Conservation (phyloP, 2,888 invertebrate genomes). For the Psylliodes chrysocephalus region DNA sequence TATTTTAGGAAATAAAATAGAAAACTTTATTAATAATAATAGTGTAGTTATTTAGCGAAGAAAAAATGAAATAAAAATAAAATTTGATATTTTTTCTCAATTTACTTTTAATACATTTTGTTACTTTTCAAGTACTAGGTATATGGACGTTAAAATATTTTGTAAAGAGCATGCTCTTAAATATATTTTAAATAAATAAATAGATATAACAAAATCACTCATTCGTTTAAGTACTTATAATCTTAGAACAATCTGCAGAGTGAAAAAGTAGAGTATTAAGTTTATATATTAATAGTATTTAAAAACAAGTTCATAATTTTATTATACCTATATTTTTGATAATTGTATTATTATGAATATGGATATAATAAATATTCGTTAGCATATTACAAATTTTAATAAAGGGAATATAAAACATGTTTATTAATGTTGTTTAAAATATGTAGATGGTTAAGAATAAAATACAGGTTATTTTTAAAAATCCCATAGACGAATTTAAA, state of each 20-base stretch:
- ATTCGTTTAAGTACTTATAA: background rate
- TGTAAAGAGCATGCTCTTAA: conserved; percentile 38
- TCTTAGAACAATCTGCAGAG: background rate
- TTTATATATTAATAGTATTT: too few species aligned
- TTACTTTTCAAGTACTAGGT: conserved; percentile 52
- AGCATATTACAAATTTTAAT: conserved; percentile 26
- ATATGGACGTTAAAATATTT: conserved; percentile 56
- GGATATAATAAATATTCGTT: conserved; percentile 13
- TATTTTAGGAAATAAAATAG: too few species aligned
- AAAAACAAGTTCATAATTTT: background rate
- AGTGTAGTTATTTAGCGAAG: background rate
- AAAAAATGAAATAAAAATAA: background rate
- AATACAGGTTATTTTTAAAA: too few species aligned
- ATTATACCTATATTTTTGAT: conserved; percentile 11
- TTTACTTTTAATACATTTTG: conserved; percentile 36
- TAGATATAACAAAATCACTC: conserved; percentile 32
- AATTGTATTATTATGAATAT: background rate
- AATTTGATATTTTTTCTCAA: background rate
- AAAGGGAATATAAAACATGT: conserved; percentile 46
- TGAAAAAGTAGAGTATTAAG: background rate
- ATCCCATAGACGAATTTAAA: too few species aligned
- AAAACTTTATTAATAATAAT: too few species aligned
- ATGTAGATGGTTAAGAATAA: too few species aligned
- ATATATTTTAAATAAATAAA: conserved; percentile 24
- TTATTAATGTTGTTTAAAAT: too few species aligned